These are phyloP conservation scores for Drosophila cracens DNA, from an alignment of 2,888 invertebrate genomes.

Conservation along the genomic window DNA sequence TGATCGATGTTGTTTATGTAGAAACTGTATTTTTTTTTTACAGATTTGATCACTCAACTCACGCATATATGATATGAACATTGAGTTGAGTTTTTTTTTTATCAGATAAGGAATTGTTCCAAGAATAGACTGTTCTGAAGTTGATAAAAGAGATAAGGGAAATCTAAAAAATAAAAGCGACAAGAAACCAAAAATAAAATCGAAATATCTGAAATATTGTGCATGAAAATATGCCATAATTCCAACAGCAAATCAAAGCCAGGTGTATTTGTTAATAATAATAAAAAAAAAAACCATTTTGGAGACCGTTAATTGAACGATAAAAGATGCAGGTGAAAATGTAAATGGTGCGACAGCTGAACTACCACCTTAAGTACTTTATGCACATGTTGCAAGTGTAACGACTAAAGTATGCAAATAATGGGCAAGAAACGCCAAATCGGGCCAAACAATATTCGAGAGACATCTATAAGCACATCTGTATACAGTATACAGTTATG, in stretches of 20 bases:
- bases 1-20: not conserved
- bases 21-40: not conserved
- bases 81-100: not conserved
- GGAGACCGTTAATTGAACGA: slow-evolving; percentile 4
- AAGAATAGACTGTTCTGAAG: not conserved
- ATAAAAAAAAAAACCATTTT: not conserved
- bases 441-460: slow-evolving; percentile 10
- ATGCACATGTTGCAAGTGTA: slow-evolving; percentile 7
- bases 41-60: not conserved
- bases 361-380: slow-evolving; percentile 5
- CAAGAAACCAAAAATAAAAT: not conserved
- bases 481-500: not conserved
- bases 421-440: slow-evolving; percentile 9
- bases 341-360: slow-evolving; percentile 1
- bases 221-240: not conserved
- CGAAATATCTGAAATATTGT: not conserved
- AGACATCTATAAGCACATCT: slow-evolving; percentile 3
- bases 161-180: not conserved
- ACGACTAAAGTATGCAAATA: slow-evolving; percentile 17
- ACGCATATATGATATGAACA: not conserved
- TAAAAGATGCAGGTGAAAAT: slow-evolving; percentile 17
- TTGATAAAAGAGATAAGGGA: not conserved
- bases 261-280: not conserved
- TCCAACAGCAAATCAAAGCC: not conserved
- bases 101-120: too few relatives aligned